Evolutionary conservation across 2,888 invertebrate genomes (phyloP).

Genomic region (Nomada goodeniana): DNA sequence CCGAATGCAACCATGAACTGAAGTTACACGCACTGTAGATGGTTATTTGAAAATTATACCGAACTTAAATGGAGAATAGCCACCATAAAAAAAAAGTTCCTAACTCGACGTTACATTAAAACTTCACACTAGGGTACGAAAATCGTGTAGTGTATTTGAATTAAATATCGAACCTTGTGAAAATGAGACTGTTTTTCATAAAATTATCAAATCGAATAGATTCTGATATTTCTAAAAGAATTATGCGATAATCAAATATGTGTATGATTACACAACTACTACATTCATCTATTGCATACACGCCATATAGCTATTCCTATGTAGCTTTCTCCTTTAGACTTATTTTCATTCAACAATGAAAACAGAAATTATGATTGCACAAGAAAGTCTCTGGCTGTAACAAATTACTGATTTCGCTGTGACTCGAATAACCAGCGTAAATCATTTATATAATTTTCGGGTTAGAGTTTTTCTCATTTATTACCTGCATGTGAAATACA

Average conservation of each 20-base stretch:
- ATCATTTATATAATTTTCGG: too few species aligned
- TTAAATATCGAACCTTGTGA: too few species aligned
- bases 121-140: too few species aligned
- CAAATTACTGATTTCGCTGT: not conserved
- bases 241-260: not conserved
- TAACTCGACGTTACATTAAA: not conserved
- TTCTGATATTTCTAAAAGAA: not conserved
- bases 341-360: not conserved
- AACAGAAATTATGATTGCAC: not conserved
- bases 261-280: not conserved
- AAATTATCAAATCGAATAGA: not conserved
- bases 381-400: too few species aligned
- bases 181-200: not conserved
- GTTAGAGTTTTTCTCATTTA: too few species aligned
- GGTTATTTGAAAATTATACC: slow-evolving; percentile 26
- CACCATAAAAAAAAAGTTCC: slow-evolving; percentile 13
- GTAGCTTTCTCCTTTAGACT: not conserved
- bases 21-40: slow-evolving; percentile 13
- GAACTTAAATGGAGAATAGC: not conserved
- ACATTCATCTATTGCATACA: too few species aligned
- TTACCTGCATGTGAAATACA: too few species aligned
- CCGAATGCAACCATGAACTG: slow-evolving; percentile 26
- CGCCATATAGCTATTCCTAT: too few species aligned
- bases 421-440: too few species aligned
- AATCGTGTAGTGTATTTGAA: too few species aligned